Evolutionary conservation across 2,888 invertebrate species (phyloP).

Genomic region (Acronicta psi): DNA sequence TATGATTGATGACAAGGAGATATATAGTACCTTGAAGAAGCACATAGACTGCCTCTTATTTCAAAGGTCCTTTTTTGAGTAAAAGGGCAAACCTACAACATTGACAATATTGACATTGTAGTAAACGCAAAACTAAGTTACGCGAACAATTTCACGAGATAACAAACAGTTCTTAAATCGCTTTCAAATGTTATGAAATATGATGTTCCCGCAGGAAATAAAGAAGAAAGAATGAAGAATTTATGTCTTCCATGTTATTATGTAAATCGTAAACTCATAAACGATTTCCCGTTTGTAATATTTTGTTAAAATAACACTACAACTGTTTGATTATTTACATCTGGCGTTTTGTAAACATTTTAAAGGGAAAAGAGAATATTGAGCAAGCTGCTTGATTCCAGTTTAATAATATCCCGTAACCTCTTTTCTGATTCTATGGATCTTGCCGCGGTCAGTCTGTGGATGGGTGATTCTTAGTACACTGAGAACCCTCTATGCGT

Average conservation of each 20-base stretch:
- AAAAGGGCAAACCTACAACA: too few relatives aligned
- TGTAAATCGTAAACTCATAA: constrained; percentile 30
- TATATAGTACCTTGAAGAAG: too few relatives aligned
- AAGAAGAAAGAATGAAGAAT: constrained; percentile 15
- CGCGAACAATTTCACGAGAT: not conserved
- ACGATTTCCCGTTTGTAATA: constrained; percentile 43
- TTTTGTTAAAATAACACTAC: constrained; percentile 27
- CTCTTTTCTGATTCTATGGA: constrained; percentile 27
- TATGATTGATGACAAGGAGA: too few relatives aligned
- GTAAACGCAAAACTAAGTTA: not conserved
- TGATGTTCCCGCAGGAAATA: constrained; percentile 40
- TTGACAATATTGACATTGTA: not conserved
- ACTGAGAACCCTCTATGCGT: too few relatives aligned
- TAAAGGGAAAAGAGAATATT: constrained; percentile 12
- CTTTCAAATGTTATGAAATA: constrained; percentile 44
- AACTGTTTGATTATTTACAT: constrained; percentile 39
- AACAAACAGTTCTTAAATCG: constrained; percentile 48
- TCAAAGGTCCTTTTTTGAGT: too few relatives aligned
- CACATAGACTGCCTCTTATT: too few relatives aligned
- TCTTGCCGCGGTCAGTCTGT: too few relatives aligned
- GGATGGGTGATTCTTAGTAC: too few relatives aligned
- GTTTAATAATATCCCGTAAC: constrained; percentile 15
- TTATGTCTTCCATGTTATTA: constrained; percentile 11
- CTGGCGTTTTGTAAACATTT: constrained; percentile 42
- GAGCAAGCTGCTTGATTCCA: constrained; percentile 1